Conservation (phyloP, 2,113 vertebrate species). For the Grallaria varia region DNA sequence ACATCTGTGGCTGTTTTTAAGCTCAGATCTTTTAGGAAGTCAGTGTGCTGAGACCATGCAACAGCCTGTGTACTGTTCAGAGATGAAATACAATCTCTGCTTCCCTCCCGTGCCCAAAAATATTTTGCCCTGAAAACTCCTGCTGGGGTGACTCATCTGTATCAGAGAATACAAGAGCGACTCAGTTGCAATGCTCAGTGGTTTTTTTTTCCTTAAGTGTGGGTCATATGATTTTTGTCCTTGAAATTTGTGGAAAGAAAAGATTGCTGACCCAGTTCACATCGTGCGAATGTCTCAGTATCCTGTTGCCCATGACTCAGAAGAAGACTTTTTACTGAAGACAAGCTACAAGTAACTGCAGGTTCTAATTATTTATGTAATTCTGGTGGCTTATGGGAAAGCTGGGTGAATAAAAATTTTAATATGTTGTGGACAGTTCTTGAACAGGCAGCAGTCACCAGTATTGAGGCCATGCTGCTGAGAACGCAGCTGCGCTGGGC, state of each 20-base stretch:
- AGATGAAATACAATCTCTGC: not conserved
- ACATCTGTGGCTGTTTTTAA: not conserved
- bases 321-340: not conserved
- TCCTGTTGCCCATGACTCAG: not conserved
- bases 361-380: not conserved
- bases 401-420: not conserved
- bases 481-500: too few species aligned
- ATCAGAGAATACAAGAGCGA: not conserved
- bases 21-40: not conserved
- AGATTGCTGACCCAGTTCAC: not conserved
- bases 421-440: not conserved
- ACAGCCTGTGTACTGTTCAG: not conserved
- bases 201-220: not conserved
- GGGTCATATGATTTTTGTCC: not conserved
- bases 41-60: not conserved
- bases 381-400: not conserved
- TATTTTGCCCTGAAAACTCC: not conserved
- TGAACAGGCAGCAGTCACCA: too few species aligned
- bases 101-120: not conserved
- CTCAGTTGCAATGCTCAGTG: fast-evolving
- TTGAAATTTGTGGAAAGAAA: not conserved
- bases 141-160: not conserved
- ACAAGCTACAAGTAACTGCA: not conserved
- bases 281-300: not conserved
- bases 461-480: too few species aligned